Conservation (phyloP, 1,140 invertebrate species). For the Lutraria rhynchaena region DNA sequence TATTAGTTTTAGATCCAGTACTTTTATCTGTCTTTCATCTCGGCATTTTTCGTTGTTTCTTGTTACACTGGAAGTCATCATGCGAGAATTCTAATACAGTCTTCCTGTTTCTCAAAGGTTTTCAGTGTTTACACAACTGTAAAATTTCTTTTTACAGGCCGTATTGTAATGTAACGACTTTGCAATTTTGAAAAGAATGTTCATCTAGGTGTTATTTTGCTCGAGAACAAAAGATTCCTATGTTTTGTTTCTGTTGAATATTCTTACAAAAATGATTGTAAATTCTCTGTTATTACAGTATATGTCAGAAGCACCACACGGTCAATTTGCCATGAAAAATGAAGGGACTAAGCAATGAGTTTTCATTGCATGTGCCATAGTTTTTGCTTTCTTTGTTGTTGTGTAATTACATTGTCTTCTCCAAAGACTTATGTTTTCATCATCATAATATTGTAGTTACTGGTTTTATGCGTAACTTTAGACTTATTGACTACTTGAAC, state of each 20-base stretch:
- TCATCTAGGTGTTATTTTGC: conserved; percentile 4
- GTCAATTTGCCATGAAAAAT: conserved; percentile 32
- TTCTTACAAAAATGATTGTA: conserved; percentile 26
- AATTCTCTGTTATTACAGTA: conserved; percentile 37
- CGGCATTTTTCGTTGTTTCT: conserved; percentile 32
- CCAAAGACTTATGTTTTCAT: conserved; percentile 22
- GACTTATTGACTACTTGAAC: no score
- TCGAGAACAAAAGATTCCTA: conserved; percentile 16
- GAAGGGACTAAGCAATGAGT: conserved; percentile 14
- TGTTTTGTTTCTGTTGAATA: conserved; percentile 23
- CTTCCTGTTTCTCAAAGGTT: conserved; percentile 23
- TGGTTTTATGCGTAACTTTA: no score
- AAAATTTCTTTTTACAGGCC: conserved; percentile 29
- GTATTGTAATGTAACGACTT: conserved; percentile 38
- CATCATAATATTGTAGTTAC: conserved; percentile 2
- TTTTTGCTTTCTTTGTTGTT: conserved; percentile 39
- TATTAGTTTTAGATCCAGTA: conserved; percentile 17
- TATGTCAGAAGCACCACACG: conserved; percentile 1
- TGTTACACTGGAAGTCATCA: conserved; percentile 19
- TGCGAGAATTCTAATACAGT: conserved; percentile 26
- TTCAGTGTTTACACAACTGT: conserved; percentile 36
- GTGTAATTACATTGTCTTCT: conserved; percentile 5
- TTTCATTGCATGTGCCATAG: conserved; percentile 16
- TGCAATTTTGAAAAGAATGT: conserved; percentile 44
- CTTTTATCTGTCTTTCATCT: conserved; percentile 37